Evolutionary conservation across 2,113 vertebrate species (phyloP).

Genomic region (Neotoma lepida): DNA sequence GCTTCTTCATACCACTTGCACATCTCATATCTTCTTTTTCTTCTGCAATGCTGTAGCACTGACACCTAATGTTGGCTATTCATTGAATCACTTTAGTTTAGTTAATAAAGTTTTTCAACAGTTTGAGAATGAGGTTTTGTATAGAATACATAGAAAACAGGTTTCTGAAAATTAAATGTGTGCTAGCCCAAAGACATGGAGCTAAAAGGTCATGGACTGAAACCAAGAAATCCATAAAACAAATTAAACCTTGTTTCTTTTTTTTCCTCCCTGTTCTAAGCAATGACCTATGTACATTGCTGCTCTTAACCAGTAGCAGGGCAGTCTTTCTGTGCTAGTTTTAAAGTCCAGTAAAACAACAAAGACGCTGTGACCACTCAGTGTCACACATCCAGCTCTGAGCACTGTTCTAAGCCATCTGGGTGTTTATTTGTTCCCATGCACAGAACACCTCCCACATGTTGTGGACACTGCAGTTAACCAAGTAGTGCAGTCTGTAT

Average conservation of each 20-base stretch:
- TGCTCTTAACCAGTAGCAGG: background rate
- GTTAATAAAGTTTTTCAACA: background rate
- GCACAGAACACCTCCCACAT: accelerated
- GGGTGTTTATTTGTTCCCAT: background rate
- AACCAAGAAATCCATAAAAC: background rate
- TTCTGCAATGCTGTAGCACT: background rate
- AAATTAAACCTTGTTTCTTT: background rate
- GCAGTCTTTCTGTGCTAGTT: background rate
- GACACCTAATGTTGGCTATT: background rate
- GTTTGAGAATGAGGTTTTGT: background rate
- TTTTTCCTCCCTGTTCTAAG: background rate
- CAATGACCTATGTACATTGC: background rate
- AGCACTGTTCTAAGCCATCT: background rate
- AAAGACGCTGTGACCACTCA: background rate
- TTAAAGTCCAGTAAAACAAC: background rate
- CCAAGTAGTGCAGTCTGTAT: background rate
- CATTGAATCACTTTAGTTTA: background rate
- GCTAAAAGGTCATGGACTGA: background rate
- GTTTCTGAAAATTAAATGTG: background rate
- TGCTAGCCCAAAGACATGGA: background rate
- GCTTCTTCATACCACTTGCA: background rate
- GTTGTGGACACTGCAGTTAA: background rate
- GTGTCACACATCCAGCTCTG: background rate
- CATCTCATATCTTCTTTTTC: background rate
- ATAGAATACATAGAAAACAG: background rate